These are phyloP conservation scores for Drosophila fulvimacula DNA, from an alignment of 2,888 invertebrate genomes.

Conservation along the genomic window DNA sequence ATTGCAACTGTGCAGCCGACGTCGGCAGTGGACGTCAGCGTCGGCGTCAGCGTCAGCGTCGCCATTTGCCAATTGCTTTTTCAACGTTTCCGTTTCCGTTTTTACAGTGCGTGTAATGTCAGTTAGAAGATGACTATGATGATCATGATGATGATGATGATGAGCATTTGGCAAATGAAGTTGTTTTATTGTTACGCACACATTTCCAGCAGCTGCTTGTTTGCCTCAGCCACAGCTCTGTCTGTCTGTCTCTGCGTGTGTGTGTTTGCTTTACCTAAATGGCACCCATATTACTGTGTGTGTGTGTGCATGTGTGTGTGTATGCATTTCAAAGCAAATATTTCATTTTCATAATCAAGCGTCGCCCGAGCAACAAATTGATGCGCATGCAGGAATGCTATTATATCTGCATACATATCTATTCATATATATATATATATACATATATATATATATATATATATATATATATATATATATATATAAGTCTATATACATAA, in stretches of 20 bases:
- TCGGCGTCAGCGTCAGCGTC: constrained; percentile 6
- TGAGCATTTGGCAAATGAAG: constrained; percentile 38
- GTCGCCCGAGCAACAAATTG: constrained; percentile 42
- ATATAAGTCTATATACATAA: background rate
- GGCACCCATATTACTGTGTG: constrained; percentile 19
- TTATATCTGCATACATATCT: background rate
- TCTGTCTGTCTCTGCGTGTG: constrained; percentile 4
- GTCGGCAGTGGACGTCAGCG: background rate
- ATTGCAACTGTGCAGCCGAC: constrained; percentile 46
- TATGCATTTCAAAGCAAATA: constrained; percentile 60
- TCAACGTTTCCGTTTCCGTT: constrained; percentile 71
- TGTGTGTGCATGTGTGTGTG: background rate
- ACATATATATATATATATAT: too few species aligned
- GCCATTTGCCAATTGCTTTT: constrained; percentile 75
- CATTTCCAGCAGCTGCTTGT: constrained; percentile 23
- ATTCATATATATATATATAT: constrained; percentile 1
- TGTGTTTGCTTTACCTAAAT: constrained; percentile 14
- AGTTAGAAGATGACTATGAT: constrained; percentile 43
- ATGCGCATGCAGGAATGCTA: constrained; percentile 31
- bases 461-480: background rate
- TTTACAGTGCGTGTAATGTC: constrained; percentile 48
- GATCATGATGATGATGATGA: constrained; percentile 24
- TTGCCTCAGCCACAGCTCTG: constrained; percentile 6
- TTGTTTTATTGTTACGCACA: constrained; percentile 51
- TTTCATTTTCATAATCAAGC: constrained; percentile 66